Base-by-base conservation (phyloP, 2,113 vertebrate species). In the Sylvietta virens region DNA sequence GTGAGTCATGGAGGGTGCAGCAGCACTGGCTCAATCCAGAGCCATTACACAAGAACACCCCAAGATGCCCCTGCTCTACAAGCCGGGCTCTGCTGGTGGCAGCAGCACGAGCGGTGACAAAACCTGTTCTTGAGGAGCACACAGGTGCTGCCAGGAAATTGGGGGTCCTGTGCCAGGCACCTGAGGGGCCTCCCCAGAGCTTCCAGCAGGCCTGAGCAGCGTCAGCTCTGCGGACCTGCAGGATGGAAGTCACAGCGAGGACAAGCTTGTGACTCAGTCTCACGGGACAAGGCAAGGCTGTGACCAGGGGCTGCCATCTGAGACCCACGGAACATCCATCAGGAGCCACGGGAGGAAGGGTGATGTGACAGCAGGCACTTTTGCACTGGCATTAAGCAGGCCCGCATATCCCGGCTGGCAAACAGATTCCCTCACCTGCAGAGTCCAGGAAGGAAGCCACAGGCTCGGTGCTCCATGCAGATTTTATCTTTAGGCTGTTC, bases 391-490 rank as follows among this genome's bases (percentile, higher is more conserved):
- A 74, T 71, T n/a, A 39, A 61, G 83, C 42, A 65, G 6, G 3
- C 70, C 65, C 0, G 0, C 15, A 64, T 44, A 71, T 2, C 66
- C 54, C 40, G 86, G 54, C 64, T 57, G 89, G 48, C 70, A 88
- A 85, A 61, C 44, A 37, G 64, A 76, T 39, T 42, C 83, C 15
- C 78, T 89, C 64, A 21, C 79, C 82, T 39, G 76, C 90, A 81
- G 81, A 54, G 88, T 33, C 30, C 87, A 92, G 92, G 85, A 95
- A 91, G 81, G 90, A 85, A 93, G 81, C 37, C 70, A 69, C 50
- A 45, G 73, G 71, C 58, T 16, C 66, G 31, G 54, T 19, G 54
- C 70, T 51, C 73, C 42, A 9, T 2, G n/a, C 39, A 19, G 10
- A 22, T 35, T 72, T 90, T 37, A 35, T 66, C 74, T 61, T 39